Evolutionary conservation across 2,888 invertebrate species (phyloP), one percentile per base, ranked within the genome.

Genomic region (Lochmaea crataegi): DNA sequence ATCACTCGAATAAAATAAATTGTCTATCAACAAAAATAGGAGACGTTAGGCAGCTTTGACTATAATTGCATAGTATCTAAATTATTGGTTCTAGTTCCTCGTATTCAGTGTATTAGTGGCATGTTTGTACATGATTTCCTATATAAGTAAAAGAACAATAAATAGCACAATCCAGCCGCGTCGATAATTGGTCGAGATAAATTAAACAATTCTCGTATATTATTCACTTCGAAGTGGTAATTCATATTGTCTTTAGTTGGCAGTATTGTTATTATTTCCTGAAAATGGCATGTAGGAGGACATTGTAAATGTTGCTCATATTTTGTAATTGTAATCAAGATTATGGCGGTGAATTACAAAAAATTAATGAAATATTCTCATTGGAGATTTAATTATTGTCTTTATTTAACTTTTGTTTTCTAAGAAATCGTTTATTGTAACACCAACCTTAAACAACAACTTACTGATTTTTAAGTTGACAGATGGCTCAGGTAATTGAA

Each of bases 321-420:
- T 85, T 86, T 86, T 84, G 84, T 85, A 86, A 86, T 86, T 86
- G 85, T 82, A 85, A 86, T 86, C 85, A 85, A 85, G 85, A 85
- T 86, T 84, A 81, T 77, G 82, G 79, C 78, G 78, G 84, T 82
- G 83, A 83, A 84, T 84, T 85, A 83, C 81, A 80, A 82, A 84
- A 82, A 81, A 78, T 80, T 80, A 82, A 82, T 83, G 82, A 82
- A 81, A 82, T 78, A 73, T 76, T 77, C 79, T 72, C 76, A 77
- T 73, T 68, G 65, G 45, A 61, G 73, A 75, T 76, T 79, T 80
- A 79, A 80, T 82, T 81, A 14, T 45, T 79, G 32, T 75, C 76
- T 68, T 76, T 77, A 74, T 77, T 74, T 74, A 66, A 68, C 63
- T 70, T 76, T 76, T 63, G 48, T 38, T 72, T 77, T 76, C 75